phyloP scores from a whole-genome alignment of 2,797 vertebrate genomes.

The Pseudopleuronectes americanus region DNA sequence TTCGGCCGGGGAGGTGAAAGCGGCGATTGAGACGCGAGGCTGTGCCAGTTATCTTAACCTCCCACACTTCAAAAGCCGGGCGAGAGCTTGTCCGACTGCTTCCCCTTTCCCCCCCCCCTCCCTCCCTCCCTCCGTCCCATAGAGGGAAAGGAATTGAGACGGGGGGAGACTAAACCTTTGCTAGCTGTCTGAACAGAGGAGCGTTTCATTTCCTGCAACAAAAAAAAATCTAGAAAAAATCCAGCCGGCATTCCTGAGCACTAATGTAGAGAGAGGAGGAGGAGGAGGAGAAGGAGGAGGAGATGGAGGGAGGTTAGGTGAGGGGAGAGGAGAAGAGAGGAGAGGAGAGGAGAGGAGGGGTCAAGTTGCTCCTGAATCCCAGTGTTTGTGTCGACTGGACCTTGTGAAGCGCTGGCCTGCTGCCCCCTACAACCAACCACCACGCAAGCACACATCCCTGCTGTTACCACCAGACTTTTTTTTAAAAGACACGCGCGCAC shows the following conservation, averaged over 20 bases:
- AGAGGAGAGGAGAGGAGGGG: slow-evolving; percentile 64
- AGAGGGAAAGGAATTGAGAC: slow-evolving; percentile 56
- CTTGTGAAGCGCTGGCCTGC: slow-evolving; percentile 84
- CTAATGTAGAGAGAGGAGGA: slow-evolving; percentile 78
- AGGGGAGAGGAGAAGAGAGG: not conserved
- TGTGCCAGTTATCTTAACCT: slow-evolving; percentile 89
- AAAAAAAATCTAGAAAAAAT: slow-evolving; percentile 50
- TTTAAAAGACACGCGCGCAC: not conserved
- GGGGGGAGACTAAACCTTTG: slow-evolving; percentile 65
- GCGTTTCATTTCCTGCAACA: slow-evolving; percentile 88
- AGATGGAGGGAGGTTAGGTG: too few species aligned
- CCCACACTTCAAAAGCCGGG: slow-evolving; percentile 87
- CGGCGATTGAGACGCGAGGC: slow-evolving; percentile 79
- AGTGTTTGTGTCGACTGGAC: slow-evolving; percentile 84
- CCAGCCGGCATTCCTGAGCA: slow-evolving; percentile 85
- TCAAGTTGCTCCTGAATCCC: slow-evolving; percentile 87
- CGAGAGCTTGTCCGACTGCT: slow-evolving; percentile 59
- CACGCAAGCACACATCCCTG: slow-evolving; percentile 59
- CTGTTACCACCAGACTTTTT: slow-evolving; percentile 46
- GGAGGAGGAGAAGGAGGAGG: slow-evolving; percentile 2
- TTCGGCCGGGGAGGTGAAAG: slow-evolving; percentile 79
- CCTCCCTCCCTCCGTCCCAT: slow-evolving; percentile 29
- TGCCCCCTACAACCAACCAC: slow-evolving; percentile 69
- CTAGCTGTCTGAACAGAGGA: slow-evolving; percentile 85
- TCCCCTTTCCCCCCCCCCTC: slow-evolving; percentile 26